Evolutionary conservation across 1,140 invertebrate species (phyloP).

Genomic region (Drosophila auraria): DNA sequence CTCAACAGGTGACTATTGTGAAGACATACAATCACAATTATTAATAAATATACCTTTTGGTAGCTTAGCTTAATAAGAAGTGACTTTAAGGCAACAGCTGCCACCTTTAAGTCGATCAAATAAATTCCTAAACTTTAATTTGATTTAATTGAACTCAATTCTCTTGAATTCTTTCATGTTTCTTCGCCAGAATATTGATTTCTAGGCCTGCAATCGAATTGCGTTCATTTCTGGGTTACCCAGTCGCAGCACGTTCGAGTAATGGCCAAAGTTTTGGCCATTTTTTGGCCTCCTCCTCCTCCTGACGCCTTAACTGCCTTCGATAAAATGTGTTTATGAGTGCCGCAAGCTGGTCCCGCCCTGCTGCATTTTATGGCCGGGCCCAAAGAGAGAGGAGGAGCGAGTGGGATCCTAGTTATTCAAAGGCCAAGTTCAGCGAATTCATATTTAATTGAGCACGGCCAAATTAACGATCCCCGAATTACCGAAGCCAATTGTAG

Average conservation of each 20-base stretch:
- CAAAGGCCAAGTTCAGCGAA: constrained; percentile 33
- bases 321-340: constrained; percentile 62
- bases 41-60: neutral
- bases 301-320: constrained; percentile 11
- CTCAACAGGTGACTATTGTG: constrained; percentile 44
- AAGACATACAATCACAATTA: constrained; percentile 1
- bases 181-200: constrained; percentile 9
- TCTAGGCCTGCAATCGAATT: constrained; percentile 15
- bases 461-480: constrained; percentile 22
- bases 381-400: neutral
- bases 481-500: constrained; percentile 33
- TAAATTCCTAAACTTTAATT: neutral
- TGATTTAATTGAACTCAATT: neutral
- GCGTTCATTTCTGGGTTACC: constrained; percentile 4
- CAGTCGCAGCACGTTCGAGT: constrained; percentile 57
- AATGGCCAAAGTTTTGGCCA: constrained; percentile 55
- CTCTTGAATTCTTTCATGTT: neutral
- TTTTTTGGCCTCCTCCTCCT: neutral
- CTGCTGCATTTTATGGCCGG: constrained; percentile 59
- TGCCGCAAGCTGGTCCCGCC: constrained; percentile 20
- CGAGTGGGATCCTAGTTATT: constrained; percentile 20
- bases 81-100: neutral
- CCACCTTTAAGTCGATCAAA: no score
- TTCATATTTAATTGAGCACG: constrained; percentile 58
- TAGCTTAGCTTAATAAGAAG: neutral